Conservation (phyloP, 2,888 invertebrate genomes). For the Agrotis clavis region DNA sequence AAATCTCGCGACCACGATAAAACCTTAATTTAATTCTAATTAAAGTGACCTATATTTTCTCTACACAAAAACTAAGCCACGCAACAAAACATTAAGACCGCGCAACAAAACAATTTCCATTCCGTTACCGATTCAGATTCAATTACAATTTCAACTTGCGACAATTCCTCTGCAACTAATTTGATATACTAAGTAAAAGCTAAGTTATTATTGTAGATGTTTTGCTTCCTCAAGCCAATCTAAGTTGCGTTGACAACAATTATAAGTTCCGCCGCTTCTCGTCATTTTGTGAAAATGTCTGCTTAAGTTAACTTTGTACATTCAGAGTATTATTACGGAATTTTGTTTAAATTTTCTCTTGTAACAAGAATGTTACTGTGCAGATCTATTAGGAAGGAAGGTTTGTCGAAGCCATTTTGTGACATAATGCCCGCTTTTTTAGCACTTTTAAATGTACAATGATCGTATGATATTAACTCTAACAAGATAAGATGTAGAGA, state of each 20-base stretch:
- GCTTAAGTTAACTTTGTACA: slow-evolving; percentile 66
- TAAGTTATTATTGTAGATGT: slow-evolving; percentile 76
- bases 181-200: slow-evolving; percentile 68
- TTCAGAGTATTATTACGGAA: slow-evolving; percentile 30
- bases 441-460: too few relatives aligned
- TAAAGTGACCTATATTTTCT: slow-evolving; percentile 34
- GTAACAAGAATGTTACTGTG: not conserved
- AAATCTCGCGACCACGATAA: too few relatives aligned
- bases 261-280: slow-evolving; percentile 74
- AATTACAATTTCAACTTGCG: slow-evolving; percentile 31
- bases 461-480: too few relatives aligned
- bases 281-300: slow-evolving; percentile 75
- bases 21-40: slow-evolving; percentile 16
- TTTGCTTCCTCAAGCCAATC: slow-evolving; percentile 80
- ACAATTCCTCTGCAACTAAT: slow-evolving; percentile 57
- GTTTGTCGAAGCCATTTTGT: too few relatives aligned
- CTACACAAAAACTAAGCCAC: not conserved
- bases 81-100: slow-evolving; percentile 12
- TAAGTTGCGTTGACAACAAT: slow-evolving; percentile 82
- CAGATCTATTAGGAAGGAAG: too few relatives aligned
- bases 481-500: too few relatives aligned
- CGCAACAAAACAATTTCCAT: slow-evolving; percentile 13
- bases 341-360: slow-evolving; percentile 18
- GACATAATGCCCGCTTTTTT: too few relatives aligned
- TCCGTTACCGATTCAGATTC: slow-evolving; percentile 23